Evolutionary conservation across 2,888 invertebrate species (phyloP), one percentile per base, ranked within the genome.

Genomic region (Argyresthia albistria): DNA sequence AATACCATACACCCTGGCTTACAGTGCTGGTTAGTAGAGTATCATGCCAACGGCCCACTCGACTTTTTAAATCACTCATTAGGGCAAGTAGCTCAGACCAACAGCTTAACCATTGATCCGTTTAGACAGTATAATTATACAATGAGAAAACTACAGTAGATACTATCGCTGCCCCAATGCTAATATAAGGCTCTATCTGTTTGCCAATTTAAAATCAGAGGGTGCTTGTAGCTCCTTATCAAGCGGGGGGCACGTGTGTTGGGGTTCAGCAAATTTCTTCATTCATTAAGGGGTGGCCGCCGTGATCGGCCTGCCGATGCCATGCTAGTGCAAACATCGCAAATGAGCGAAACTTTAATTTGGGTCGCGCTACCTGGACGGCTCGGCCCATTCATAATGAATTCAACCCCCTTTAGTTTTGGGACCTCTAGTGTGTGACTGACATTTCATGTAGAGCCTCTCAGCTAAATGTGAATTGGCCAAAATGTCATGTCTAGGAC

Each of bases 261-360:
- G 77, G 73, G 70, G 64, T 68, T 64, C 69, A 64, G 66, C 60
- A 73, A 76, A 80, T 78, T 80, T 80, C 83, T 86, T 82, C 80
- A 83, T 82, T 88, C 86, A 87, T 87, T 86, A 84, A 78, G 78
- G 70, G 62, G 66, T 64, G 58, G 64, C 60, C 60, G 76, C 61
- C 83, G 86, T 84, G 84, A 77, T 72, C 76, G 63, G 86, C 73
- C 65, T 86, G 70, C 76, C 66, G 61, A 78, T 75, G 68, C 65
- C 60, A 66, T 66, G 69, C 70, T 75, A 72, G 64, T 76, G 76
- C 70, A 72, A 70, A 75, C 77, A 72, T 64, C 65, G 64, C 61
- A 70, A 73, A 77, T 73, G 75, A 78, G 71, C 71, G 59, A 75
- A 81, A 83, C 79, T 86, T 86, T 84, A 84, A 84, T 83, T 82